Evolutionary conservation across 2,888 invertebrate species (phyloP), one percentile per base, ranked within the genome.

Genomic region (Asteroscopus sphinx): DNA sequence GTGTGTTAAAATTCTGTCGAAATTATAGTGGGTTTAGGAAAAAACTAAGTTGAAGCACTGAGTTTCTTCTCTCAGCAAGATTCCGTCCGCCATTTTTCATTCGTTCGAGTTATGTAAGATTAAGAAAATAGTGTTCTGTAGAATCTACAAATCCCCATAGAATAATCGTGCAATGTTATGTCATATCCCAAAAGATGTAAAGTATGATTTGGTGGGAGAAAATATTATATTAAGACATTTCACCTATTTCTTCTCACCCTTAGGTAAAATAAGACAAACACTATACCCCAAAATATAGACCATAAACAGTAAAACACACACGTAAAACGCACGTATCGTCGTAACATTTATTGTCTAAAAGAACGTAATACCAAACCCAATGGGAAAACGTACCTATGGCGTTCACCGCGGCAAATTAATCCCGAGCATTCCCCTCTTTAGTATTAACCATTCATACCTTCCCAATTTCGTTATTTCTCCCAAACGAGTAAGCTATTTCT

Each of bases 401-500:
- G 73, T 77, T 82, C 66, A 81, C 83, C 81, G 76, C 76, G 77
- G 77, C 76, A 83, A 88, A 89, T 90, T 88, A 90, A 89, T 89
- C 86, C 86, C 73, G 68, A 67, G 68, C 78, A 76, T 84, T 83
- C 85, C 81, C 83, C 85, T 86, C 83, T 82, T 74, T 70, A 61
- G 82, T 89, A 90, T 91, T 90, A 91, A 89, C 86, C 89, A 91
- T 91, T 90, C 91, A 91, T 90, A 87, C 86, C 80, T 83, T 80
- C 79, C 81, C 87, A 87, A 90, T 90, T 90, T 79, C 80, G 83
- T 89, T 90, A 88, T 88, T 88, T 80, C 83, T 81, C 83, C 78
- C 80, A 81, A 85, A 85, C 75, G 81, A 65, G 64, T 74, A 68
- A 77, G 79, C 80, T 83, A 75, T 81, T 79, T 68, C 76, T 71